Percentiles rank a stretch among this genome's conserved stretches.
Conservation (phyloP, 2,888 invertebrate genomes). For the Caenorhabditis virilis region DNA sequence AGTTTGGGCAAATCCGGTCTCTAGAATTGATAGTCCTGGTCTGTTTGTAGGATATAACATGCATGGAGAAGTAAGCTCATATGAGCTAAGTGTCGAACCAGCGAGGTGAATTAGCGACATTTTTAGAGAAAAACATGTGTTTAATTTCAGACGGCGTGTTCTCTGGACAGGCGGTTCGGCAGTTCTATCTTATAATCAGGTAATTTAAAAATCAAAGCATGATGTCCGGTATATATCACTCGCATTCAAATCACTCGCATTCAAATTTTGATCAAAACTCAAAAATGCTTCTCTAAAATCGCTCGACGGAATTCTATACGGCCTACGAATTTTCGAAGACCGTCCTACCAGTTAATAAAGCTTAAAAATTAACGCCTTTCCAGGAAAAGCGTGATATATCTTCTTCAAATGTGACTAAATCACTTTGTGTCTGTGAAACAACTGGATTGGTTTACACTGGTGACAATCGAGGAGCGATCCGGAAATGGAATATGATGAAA, state of each 20-base stretch:
- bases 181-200: constrained; percentile 16
- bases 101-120: constrained; percentile 8
- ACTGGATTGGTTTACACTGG: constrained; percentile 46
- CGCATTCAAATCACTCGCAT: too few relatives aligned
- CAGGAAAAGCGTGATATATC: too few relatives aligned
- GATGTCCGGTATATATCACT: too few relatives aligned
- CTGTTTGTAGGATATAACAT: constrained; percentile 25
- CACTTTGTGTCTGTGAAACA: constrained; percentile 34
- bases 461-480: constrained; percentile 38
- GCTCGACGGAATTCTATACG: too few relatives aligned
- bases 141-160: too few relatives aligned
- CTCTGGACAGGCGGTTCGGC: constrained; percentile 32
- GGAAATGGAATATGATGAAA: constrained; percentile 37
- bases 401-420: constrained; percentile 21
- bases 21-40: constrained; percentile 22
- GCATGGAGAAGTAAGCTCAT: constrained; percentile 38
- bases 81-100: constrained; percentile 30
- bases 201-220: too few relatives aligned
- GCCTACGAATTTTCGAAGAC: too few relatives aligned
- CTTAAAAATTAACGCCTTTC: too few relatives aligned
- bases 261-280: too few relatives aligned
- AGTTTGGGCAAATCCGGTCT: constrained; percentile 31
- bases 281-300: too few relatives aligned
- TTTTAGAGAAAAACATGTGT: too few relatives aligned
- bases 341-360: too few relatives aligned